Evolutionary conservation across 2,888 invertebrate species (phyloP).

Genomic region (Pharmacophagus antenor): DNA sequence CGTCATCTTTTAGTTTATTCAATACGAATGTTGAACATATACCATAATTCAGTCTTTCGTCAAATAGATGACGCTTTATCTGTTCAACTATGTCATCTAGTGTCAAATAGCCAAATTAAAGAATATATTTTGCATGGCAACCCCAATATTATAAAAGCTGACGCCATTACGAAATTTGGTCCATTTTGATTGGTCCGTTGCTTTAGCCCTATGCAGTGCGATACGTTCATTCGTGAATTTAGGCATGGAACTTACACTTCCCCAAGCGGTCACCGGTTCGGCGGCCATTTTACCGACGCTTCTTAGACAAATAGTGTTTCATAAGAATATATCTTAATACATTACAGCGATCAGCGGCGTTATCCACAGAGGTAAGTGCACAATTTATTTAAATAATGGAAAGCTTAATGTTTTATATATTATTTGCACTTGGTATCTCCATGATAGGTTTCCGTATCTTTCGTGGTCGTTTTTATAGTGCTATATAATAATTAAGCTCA

Average conservation of each 20-base stretch:
- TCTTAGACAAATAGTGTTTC: slow-evolving; percentile 35
- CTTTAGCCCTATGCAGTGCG: slow-evolving; percentile 25
- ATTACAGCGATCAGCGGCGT: slow-evolving; percentile 60
- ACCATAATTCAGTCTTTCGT: background rate
- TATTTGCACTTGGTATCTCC: slow-evolving; percentile 84
- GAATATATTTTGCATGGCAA: slow-evolving; percentile 49
- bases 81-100: slow-evolving; percentile 34
- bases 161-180: slow-evolving; percentile 52
- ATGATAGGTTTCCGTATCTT: slow-evolving; percentile 61
- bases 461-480: slow-evolving; percentile 83
- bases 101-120: slow-evolving; percentile 30
- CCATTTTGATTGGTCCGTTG: slow-evolving; percentile 69
- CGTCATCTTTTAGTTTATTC: background rate
- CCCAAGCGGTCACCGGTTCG: slow-evolving; percentile 39
- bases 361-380: slow-evolving; percentile 52
- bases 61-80: slow-evolving; percentile 40
- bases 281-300: slow-evolving; percentile 66
- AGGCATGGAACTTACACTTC: slow-evolving; percentile 32
- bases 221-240: slow-evolving; percentile 33
- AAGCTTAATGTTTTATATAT: slow-evolving; percentile 11
- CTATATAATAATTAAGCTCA: slow-evolving; percentile 74
- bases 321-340: slow-evolving; percentile 56
- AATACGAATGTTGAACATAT: background rate
- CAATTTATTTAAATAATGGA: slow-evolving; percentile 11
- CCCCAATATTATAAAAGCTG: slow-evolving; percentile 55